Evolutionary conservation across 2,888 invertebrate species (phyloP), one percentile per base, ranked within the genome.

Genomic region (Drosophila maculinotata): DNA sequence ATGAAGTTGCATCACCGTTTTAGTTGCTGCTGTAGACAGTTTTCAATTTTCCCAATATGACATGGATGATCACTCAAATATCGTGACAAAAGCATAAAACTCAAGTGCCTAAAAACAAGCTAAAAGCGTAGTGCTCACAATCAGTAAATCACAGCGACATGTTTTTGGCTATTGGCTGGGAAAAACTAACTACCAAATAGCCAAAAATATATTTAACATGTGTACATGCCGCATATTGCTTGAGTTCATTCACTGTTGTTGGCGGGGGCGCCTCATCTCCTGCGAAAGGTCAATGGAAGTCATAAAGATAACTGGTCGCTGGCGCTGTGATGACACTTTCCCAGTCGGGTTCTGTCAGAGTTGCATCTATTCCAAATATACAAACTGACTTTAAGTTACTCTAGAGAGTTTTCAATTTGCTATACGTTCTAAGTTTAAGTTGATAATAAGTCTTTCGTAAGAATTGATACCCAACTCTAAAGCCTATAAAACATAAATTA

Each of bases 201-300:
- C 20, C 12, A 44, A 31, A 31, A 23, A n/a, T 9, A 0, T 6
- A 10, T 10, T 31, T n/a, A 31, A 17, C 26, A n/a, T 26, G 17
- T n/a, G 15, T 31, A n/a, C 6, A 28, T 7, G 3, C 20, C 15
- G 30, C 17, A 3, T 28, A 12, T 6, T 10, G 17, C 20, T 38
- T 0, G 25, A 57, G 67, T 71, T 71, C 57, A 20, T 59, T 69
- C 63, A 74, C 58, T 39, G 49, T 9, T 8, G 36, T 31, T n/a
- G 20, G 2, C 2, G 20, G 20, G 2, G 20, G 2, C 20, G 2
- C 20, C 4, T 20, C 20, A 3, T 20, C 76, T 62, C 60, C 60
- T 66, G 36, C 23, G 6, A 67, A 59, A 74, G 76, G 74, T 74
- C 76, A 76, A 53, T 49, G 65, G 53, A 53, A 42, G 66, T 30